Percentiles rank a stretch among this genome's conserved stretches.
phyloP scores from a whole-genome alignment of 1,140 invertebrate genomes.

The Sitobion miscanthi region DNA sequence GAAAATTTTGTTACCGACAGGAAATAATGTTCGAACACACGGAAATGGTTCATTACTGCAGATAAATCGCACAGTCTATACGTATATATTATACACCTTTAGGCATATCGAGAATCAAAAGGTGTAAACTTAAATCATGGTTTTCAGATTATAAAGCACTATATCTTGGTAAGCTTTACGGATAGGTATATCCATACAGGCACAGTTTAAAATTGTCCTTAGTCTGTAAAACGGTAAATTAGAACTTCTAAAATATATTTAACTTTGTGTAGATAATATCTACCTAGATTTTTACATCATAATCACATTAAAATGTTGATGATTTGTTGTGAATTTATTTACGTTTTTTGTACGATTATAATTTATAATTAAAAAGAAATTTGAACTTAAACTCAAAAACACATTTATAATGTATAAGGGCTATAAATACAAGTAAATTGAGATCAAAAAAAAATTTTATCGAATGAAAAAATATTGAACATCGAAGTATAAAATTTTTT shows the following conservation, averaged over 20 bases:
- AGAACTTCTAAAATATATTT: background rate
- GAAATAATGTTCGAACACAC: constrained; percentile 49
- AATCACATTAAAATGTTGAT: background rate
- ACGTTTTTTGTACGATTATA: background rate
- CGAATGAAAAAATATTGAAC: background rate
- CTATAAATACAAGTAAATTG: background rate
- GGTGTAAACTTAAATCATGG: constrained; percentile 11
- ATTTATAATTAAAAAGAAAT: background rate
- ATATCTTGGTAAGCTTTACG: background rate
- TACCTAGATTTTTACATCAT: background rate
- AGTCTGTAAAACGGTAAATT: background rate
- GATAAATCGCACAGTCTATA: background rate
- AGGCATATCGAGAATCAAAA: constrained; percentile 26
- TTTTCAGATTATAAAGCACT: background rate
- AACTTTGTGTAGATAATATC: background rate
- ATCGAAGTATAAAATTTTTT: no score
- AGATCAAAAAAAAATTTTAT: background rate
- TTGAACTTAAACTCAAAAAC: background rate
- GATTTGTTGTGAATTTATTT: background rate
- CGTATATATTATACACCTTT: constrained; percentile 16
- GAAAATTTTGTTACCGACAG: constrained; percentile 47
- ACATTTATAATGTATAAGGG: background rate
- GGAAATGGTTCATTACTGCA: constrained; percentile 43
- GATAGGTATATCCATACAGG: background rate
- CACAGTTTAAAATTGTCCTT: background rate